Percentiles rank a stretch among this genome's conserved stretches.
Evolutionary conservation across 2,113 vertebrate genomes (phyloP).

Genomic region (Siniperca knerii): DNA sequence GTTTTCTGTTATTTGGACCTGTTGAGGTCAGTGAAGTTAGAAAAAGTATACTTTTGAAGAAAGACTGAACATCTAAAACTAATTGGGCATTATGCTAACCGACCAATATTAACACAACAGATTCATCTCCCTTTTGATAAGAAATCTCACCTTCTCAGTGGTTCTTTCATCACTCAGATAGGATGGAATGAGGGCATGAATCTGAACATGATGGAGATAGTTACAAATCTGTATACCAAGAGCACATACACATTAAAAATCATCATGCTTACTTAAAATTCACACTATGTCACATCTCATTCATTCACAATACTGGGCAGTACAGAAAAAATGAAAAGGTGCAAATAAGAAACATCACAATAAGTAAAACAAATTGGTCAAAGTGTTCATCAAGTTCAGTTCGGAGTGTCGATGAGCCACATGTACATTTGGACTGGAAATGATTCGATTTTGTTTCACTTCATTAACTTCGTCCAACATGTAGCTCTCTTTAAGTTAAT

Average conservation of each 20-base stretch:
- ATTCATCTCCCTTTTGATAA: constrained; percentile 30
- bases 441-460: neutral
- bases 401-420: constrained; percentile 6
- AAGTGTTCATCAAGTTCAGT: constrained; percentile 13
- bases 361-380: constrained; percentile 21
- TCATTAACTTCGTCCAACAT: constrained; percentile 42
- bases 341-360: constrained; percentile 60
- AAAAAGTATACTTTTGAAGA: neutral
- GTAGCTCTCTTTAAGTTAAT: constrained; percentile 23
- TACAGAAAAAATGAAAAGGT: constrained; percentile 52
- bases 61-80: constrained; percentile 3
- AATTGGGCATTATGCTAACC: constrained; percentile 10
- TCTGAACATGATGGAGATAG: constrained; percentile 22
- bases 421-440: constrained; percentile 36
- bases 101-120: constrained; percentile 21
- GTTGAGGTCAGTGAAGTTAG: neutral
- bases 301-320: constrained; percentile 77
- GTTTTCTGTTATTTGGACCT: constrained; percentile 19
- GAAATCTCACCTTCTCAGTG: constrained; percentile 17
- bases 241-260: constrained; percentile 61
- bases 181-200: constrained; percentile 34
- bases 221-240: constrained; percentile 52
- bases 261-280: constrained; percentile 60
- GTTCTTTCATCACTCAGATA: constrained; percentile 31
- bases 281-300: constrained; percentile 47